phyloP scores from a whole-genome alignment of 2,797 vertebrate species.

The Tadarida brasiliensis region DNA sequence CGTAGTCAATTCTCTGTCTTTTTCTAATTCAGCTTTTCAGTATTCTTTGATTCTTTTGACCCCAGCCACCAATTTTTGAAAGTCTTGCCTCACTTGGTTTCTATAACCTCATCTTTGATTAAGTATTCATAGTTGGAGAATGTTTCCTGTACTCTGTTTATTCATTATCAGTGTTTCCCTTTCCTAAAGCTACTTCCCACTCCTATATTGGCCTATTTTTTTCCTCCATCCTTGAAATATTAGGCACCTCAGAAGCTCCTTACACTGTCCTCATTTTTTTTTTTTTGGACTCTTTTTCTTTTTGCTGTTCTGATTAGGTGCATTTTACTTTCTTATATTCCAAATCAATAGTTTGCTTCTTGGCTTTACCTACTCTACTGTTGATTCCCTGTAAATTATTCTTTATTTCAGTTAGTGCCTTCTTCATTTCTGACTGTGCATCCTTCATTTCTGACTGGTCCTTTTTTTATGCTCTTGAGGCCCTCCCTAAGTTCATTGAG shows the following conservation, averaged over 20 bases:
- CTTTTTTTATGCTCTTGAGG: no score
- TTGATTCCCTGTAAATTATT: no score
- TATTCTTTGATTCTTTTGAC: not conserved
- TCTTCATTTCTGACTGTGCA: no score
- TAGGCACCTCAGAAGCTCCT: not conserved
- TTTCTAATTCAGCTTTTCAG: not conserved
- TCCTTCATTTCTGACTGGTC: no score
- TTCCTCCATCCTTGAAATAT: not conserved
- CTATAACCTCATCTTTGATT: not conserved
- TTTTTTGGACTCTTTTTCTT: no score
- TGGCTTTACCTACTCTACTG: no score
- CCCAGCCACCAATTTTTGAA: not conserved
- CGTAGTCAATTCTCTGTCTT: not conserved
- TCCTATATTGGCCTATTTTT: not conserved
- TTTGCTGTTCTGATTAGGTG: no score
- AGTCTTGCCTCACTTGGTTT: conserved; percentile 10
- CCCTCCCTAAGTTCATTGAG: no score
- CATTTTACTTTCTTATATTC: no score
- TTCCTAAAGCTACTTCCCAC: not conserved
- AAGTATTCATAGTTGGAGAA: conserved; percentile 38
- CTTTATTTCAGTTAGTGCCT: no score
- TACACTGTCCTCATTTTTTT: not conserved
- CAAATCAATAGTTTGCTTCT: no score
- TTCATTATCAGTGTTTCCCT: conserved; percentile 4
- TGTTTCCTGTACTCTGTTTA: not conserved